Evolutionary conservation across 1,140 invertebrate genomes (phyloP).

Genomic region (Drosophila fuyamai): DNA sequence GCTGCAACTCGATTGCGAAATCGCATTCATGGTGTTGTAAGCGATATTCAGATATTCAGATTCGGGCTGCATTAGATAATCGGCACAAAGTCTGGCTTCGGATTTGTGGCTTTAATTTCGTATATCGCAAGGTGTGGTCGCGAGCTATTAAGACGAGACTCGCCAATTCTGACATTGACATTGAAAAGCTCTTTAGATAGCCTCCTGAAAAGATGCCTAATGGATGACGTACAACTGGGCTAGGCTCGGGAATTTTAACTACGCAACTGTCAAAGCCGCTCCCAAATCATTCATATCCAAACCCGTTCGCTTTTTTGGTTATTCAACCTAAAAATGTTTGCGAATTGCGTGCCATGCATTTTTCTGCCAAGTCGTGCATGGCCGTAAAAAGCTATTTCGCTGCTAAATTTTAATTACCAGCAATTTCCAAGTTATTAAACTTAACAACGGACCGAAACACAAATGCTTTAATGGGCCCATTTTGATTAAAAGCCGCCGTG

Average conservation of each 20-base stretch:
- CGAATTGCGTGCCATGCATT: slow-evolving; percentile 76
- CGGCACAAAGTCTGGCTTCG: slow-evolving; percentile 11
- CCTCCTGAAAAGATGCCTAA: slow-evolving; percentile 31
- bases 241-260: slow-evolving; percentile 55
- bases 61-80: slow-evolving; percentile 52
- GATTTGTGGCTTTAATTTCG: slow-evolving; percentile 7
- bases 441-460: slow-evolving; percentile 60
- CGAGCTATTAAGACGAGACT: slow-evolving; percentile 15
- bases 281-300: slow-evolving; percentile 57
- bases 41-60: slow-evolving; percentile 58
- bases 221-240: slow-evolving; percentile 35
- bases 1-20: slow-evolving; percentile 63
- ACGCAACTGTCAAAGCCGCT: slow-evolving; percentile 50
- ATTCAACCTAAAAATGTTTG: slow-evolving; percentile 62
- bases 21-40: slow-evolving; percentile 32
- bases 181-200: slow-evolving; percentile 58
- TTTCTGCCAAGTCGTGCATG: slow-evolving; percentile 57
- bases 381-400: slow-evolving; percentile 54
- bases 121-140: slow-evolving; percentile 30
- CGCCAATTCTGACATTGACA: slow-evolving; percentile 73
- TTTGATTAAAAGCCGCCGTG: slow-evolving; percentile 33
- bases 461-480: slow-evolving; percentile 56
- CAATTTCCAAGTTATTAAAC: slow-evolving; percentile 78
- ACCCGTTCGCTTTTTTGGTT: slow-evolving; percentile 64
- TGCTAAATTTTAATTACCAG: slow-evolving; percentile 66